phyloP scores from a whole-genome alignment of 2,797 vertebrate genomes.

The Acomys russatus region DNA sequence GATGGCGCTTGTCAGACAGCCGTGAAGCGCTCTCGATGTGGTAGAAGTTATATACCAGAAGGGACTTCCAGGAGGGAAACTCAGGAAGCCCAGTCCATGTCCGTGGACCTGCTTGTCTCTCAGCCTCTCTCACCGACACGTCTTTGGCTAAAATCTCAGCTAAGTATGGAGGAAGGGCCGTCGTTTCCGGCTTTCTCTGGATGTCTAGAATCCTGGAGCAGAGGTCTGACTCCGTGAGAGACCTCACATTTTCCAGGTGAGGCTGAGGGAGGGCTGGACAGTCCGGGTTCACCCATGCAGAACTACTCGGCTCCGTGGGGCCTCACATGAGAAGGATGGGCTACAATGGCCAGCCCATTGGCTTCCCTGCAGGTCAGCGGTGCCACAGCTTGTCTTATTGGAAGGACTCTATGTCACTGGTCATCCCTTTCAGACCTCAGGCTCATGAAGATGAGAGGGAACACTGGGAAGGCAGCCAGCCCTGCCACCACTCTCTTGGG shows the following conservation, averaged over 20 bases:
- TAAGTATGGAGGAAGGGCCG: neutral
- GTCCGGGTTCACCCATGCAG: neutral
- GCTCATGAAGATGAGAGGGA: neutral
- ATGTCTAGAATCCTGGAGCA: neutral
- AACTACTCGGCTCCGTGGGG: rapidly evolving
- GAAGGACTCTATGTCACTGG: neutral
- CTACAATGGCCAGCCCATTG: rapidly evolving
- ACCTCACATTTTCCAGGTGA: neutral
- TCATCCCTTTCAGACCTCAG: neutral
- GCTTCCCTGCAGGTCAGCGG: neutral
- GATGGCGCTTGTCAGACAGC: neutral
- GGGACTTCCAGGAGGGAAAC: neutral
- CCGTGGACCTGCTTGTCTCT: neutral
- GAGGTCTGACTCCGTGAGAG: neutral
- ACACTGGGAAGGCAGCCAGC: neutral
- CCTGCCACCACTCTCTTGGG: neutral
- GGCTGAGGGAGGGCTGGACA: rapidly evolving
- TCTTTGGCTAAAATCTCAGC: neutral
- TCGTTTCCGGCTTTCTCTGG: neutral
- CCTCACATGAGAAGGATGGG: neutral
- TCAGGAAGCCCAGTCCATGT: neutral
- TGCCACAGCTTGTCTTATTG: neutral
- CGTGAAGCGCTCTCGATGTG: neutral
- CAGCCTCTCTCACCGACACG: rapidly evolving
- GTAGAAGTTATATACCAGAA: neutral